phyloP scores from a whole-genome alignment of 1,140 invertebrate genomes.

The Brachionus plicatilis region DNA sequence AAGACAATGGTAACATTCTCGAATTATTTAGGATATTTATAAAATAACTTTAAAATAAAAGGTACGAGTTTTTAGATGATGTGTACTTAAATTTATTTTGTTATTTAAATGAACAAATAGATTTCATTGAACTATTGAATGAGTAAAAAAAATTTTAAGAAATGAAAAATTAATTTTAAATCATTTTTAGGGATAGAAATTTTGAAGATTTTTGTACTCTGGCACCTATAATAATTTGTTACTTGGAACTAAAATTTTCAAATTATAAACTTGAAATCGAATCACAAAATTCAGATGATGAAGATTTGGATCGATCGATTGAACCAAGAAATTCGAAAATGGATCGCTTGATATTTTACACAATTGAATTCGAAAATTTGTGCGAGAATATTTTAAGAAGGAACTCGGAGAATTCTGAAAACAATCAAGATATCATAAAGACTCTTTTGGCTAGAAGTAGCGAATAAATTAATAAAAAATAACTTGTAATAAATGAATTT shows the following conservation, averaged over 20 bases:
- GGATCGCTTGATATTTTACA: background rate
- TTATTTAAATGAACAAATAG: background rate
- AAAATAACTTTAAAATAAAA: background rate
- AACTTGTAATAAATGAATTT: background rate
- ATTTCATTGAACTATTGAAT: background rate
- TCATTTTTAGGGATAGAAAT: background rate
- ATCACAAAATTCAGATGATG: background rate
- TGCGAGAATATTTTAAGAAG: background rate
- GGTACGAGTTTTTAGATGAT: conserved; percentile 9
- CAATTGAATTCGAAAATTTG: background rate
- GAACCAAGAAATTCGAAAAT: background rate
- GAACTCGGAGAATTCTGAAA: background rate
- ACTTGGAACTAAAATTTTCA: conserved; percentile 2
- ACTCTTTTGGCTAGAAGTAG: background rate
- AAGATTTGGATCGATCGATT: background rate
- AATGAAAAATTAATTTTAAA: background rate
- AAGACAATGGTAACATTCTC: background rate
- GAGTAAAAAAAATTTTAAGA: background rate
- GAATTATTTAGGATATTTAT: background rate
- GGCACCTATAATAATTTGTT: background rate
- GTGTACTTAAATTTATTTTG: background rate
- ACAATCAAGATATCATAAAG: background rate
- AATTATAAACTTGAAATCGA: conserved; percentile 14
- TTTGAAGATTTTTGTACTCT: background rate
- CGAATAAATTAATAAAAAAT: background rate